Conservation (phyloP, 2,113 vertebrate genomes). For the Sialia sialis region DNA sequence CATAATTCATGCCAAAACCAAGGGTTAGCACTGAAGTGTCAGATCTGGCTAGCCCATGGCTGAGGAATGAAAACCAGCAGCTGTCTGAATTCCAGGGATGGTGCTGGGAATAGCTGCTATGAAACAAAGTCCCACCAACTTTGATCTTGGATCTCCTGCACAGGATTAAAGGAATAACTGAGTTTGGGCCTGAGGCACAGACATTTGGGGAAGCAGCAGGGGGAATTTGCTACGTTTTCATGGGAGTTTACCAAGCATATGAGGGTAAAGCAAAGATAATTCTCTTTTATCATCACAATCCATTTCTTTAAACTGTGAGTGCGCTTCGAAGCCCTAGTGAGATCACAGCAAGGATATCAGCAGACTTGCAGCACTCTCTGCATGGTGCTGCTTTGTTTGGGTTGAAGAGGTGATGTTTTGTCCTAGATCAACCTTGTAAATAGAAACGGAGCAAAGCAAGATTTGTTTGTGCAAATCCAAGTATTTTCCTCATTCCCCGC, state of each 20-base stretch:
- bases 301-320: conserved; percentile 3
- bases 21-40: neutral
- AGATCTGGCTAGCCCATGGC: conserved; percentile 7
- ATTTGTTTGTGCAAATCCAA: neutral
- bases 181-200: conserved; percentile 30
- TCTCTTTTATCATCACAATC: neutral
- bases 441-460: neutral
- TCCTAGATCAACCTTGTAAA: neutral
- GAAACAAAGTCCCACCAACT: conserved; percentile 21
- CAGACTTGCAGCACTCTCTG: neutral
- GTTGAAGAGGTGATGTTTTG: neutral
- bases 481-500: neutral
- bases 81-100: conserved; percentile 32
- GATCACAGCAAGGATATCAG: neutral
- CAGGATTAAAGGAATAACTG: conserved; percentile 27
- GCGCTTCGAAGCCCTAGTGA: neutral
- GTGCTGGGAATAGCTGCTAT: neutral
- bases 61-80: conserved; percentile 39
- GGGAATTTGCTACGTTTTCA: neutral
- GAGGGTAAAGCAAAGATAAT: neutral
- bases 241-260: neutral
- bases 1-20: neutral
- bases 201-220: neutral
- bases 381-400: neutral
- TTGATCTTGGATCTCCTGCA: conserved; percentile 32